phyloP scores from a whole-genome alignment of 2,888 invertebrate genomes.

The Coleophora flavipennella region DNA sequence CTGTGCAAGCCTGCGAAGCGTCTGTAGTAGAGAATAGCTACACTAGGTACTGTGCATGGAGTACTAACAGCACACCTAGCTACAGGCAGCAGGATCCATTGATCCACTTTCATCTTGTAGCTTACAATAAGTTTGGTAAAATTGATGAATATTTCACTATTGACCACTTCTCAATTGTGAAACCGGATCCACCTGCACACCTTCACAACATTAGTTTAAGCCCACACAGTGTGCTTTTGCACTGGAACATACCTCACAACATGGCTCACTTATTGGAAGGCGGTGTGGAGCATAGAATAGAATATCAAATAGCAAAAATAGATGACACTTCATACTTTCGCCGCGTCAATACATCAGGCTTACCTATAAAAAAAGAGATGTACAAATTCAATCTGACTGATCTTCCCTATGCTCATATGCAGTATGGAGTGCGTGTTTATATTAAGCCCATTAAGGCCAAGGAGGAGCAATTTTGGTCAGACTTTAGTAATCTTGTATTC shows the following conservation, averaged over 20 bases:
- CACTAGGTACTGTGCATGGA: slow-evolving; percentile 40
- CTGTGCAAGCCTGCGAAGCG: slow-evolving; percentile 28
- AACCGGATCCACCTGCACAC: slow-evolving; percentile 42
- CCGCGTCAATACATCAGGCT: slow-evolving; percentile 44
- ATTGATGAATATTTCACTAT: slow-evolving; percentile 63
- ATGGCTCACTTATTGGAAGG: slow-evolving; percentile 42
- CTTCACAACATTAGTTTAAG: slow-evolving; percentile 35
- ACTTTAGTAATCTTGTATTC: slow-evolving; percentile 72
- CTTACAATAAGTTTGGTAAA: slow-evolving; percentile 75
- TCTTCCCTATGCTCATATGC: slow-evolving; percentile 76
- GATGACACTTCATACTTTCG: slow-evolving; percentile 51
- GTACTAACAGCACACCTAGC: slow-evolving; percentile 37
- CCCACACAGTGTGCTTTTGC: slow-evolving; percentile 47
- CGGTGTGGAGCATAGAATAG: slow-evolving; percentile 53
- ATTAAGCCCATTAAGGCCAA: slow-evolving; percentile 71
- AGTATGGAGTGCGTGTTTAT: slow-evolving; percentile 81
- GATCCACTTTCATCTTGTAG: slow-evolving; percentile 74
- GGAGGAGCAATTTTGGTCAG: slow-evolving; percentile 79
- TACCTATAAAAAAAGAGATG: slow-evolving; percentile 44
- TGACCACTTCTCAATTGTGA: slow-evolving; percentile 70
- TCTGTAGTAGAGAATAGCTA: slow-evolving; percentile 15
- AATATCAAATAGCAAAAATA: slow-evolving; percentile 63
- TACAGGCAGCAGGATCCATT: slow-evolving; percentile 56
- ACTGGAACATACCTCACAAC: slow-evolving; percentile 49
- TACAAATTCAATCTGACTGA: slow-evolving; percentile 61